A percentile compares a stretch with the other conserved stretches of the same genome.
Conservation (phyloP, 2,888 invertebrate genomes). For the Dynastes grantii region DNA sequence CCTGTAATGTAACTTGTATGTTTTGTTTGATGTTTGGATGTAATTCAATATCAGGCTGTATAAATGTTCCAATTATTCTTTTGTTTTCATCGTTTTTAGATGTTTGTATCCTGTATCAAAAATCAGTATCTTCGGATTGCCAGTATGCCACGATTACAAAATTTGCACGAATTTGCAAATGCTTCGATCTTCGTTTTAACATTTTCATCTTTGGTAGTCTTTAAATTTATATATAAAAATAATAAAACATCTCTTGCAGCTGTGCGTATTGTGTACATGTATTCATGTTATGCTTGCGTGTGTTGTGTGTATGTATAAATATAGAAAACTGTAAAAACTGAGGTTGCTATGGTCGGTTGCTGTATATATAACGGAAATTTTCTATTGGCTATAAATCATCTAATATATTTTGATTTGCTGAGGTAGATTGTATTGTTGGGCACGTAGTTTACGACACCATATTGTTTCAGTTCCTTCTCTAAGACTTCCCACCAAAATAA, state of each 20-base stretch:
- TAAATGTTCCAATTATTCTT: slow-evolving; percentile 43
- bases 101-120: slow-evolving; percentile 42
- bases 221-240: slow-evolving; percentile 48
- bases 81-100: slow-evolving; percentile 34
- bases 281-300: slow-evolving; percentile 48
- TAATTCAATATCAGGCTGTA: slow-evolving; percentile 43
- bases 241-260: slow-evolving; percentile 52
- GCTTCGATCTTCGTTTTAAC: slow-evolving; percentile 30
- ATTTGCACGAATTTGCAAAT: slow-evolving; percentile 19
- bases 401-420: slow-evolving; percentile 70
- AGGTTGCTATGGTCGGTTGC: slow-evolving; percentile 67
- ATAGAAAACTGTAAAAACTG: slow-evolving; percentile 61
- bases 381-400: slow-evolving; percentile 66
- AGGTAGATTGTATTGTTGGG: slow-evolving; percentile 69
- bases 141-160: slow-evolving; percentile 45
- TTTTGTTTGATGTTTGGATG: slow-evolving; percentile 35
- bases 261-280: slow-evolving; percentile 51
- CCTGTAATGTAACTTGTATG: slow-evolving; percentile 53
- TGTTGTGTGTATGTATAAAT: slow-evolving; percentile 54
- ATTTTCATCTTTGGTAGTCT: slow-evolving; percentile 65
- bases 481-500: slow-evolving; percentile 64
- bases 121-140: slow-evolving; percentile 48
- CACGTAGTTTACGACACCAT: slow-evolving; percentile 68
- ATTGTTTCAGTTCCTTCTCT: slow-evolving; percentile 66
- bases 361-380: slow-evolving; percentile 68